Conservation (phyloP, 2,113 vertebrate genomes). For the Casuarius casuarius region DNA sequence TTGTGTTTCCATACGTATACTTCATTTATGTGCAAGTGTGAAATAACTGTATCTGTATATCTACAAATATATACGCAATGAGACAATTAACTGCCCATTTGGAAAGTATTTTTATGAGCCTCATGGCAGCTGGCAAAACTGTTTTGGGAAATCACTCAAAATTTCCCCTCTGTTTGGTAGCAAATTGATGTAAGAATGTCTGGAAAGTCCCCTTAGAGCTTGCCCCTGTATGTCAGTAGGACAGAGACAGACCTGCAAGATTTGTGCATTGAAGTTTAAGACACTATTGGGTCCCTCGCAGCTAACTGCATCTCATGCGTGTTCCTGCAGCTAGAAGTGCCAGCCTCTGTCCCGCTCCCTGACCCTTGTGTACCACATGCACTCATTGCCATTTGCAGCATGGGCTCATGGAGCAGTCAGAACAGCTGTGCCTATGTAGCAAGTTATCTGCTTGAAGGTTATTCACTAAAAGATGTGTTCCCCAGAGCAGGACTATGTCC, state of each 20-base stretch:
- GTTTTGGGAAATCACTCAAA: constrained; percentile 10
- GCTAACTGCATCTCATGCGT: not conserved
- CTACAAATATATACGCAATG: not conserved
- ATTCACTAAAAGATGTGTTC: not conserved
- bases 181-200: not conserved
- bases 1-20: not conserved
- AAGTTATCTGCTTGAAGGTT: not conserved
- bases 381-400: not conserved
- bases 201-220: constrained; percentile 34
- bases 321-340: not conserved
- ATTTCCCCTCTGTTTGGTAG: not conserved
- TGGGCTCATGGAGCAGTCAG: not conserved
- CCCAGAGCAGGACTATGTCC: not conserved
- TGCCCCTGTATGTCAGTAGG: not conserved
- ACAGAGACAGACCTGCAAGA: not conserved
- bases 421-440: not conserved
- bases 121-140: not conserved
- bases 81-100: not conserved
- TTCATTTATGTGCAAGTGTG: not conserved
- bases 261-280: not conserved
- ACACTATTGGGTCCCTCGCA: fast-evolving
- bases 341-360: not conserved
- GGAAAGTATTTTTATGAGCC: not conserved
- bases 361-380: fast-evolving
- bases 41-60: not conserved